These are phyloP conservation scores for Bolinopsis microptera DNA, from an alignment of 37 sponge, comb jelly and placozoan genomes.

Conservation along the genomic window DNA sequence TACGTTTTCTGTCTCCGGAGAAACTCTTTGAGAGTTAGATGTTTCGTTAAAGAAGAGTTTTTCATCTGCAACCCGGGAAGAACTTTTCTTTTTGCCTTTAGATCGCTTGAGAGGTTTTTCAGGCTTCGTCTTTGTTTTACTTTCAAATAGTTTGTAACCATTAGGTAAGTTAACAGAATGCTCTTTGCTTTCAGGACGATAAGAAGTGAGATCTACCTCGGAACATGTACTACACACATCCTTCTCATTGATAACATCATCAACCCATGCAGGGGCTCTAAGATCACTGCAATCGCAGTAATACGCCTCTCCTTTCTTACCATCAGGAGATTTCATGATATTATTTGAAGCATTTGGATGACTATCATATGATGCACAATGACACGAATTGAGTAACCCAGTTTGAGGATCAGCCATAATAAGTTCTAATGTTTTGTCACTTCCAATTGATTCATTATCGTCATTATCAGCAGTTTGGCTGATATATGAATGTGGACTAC, in stretches of 20 bases:
- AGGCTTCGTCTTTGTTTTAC: neutral
- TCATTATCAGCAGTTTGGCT: neutral
- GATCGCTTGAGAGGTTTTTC: neutral
- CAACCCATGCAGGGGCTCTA: neutral
- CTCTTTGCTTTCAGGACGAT: neutral
- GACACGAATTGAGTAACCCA: neutral
- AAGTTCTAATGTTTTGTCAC: conserved; percentile 18
- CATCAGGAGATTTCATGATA: neutral
- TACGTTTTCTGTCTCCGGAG: conserved; percentile 12
- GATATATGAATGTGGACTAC: too few species aligned
- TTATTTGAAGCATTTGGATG: conserved; percentile 6
- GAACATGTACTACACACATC: neutral
- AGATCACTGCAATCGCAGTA: neutral
- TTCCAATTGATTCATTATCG: neutral
- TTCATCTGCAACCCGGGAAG: neutral
- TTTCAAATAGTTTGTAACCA: neutral
- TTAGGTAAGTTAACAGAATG: neutral
- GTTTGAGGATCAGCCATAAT: conserved; percentile 18
- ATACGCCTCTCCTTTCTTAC: neutral
- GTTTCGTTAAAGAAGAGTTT: neutral
- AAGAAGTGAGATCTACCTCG: neutral
- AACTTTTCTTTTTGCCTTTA: neutral
- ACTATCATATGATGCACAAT: conserved; percentile 50
- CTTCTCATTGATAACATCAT: conserved; percentile 32
- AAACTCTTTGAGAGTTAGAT: neutral